Percentiles rank a stretch among this genome's conserved stretches.
Evolutionary conservation across 2,113 vertebrate genomes (phyloP).

Genomic region (Tautogolabrus adspersus): DNA sequence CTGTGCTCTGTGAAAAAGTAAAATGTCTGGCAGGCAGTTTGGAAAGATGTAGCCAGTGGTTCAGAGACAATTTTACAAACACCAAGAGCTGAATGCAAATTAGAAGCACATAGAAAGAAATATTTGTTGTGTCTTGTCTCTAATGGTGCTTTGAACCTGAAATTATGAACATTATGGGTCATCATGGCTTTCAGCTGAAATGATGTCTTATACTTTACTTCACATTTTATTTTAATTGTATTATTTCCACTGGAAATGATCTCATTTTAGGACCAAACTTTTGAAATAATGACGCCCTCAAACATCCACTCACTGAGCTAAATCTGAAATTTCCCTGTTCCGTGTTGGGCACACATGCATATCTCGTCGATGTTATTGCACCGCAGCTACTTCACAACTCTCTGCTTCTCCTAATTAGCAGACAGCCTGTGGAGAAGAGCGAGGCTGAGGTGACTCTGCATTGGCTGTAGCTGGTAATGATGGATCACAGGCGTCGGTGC

Average conservation of each 20-base stretch:
- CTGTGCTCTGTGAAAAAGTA: background rate
- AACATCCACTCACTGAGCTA: slow-evolving; percentile 24
- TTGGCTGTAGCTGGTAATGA: slow-evolving; percentile 65
- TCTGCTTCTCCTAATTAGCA: slow-evolving; percentile 68
- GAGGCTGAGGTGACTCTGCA: slow-evolving; percentile 57
- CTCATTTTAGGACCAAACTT: slow-evolving; percentile 34
- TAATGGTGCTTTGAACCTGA: background rate
- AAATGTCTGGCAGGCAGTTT: slow-evolving; percentile 6
- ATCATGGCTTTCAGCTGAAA: background rate
- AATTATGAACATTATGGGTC: background rate
- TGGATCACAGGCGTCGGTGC: slow-evolving; percentile 66
- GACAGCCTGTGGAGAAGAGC: slow-evolving; percentile 61
- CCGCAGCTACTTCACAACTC: slow-evolving; percentile 46
- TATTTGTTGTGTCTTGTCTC: background rate
- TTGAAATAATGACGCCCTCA: slow-evolving; percentile 37
- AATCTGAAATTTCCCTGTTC: slow-evolving; percentile 41
- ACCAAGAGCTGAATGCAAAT: background rate
- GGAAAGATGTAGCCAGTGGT: background rate
- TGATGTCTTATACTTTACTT: background rate
- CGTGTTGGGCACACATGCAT: slow-evolving; percentile 15
- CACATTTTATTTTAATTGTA: slow-evolving; percentile 26
- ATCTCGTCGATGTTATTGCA: slow-evolving; percentile 49
- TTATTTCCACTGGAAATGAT: slow-evolving; percentile 6
- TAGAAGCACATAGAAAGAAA: background rate
- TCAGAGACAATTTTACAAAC: background rate